phyloP scores from a whole-genome alignment of 1,140 invertebrate species.

The Antheraea mylitta region DNA sequence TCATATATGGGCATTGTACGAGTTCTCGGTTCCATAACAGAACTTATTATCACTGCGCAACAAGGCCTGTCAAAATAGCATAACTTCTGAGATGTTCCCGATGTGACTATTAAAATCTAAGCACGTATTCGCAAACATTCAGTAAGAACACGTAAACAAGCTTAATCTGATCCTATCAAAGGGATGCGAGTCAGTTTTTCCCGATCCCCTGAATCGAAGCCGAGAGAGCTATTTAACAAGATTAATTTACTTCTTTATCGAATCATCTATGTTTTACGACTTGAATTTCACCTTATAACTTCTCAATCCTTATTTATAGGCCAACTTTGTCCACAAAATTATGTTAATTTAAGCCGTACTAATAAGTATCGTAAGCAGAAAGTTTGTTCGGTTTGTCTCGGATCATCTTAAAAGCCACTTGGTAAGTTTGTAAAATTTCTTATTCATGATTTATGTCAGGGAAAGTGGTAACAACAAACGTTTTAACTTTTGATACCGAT shows the following conservation, averaged over 20 bases:
- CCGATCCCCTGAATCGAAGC: neutral
- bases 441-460: neutral
- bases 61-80: too few relatives aligned
- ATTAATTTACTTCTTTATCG: constrained; percentile 2
- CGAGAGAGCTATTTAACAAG: constrained; percentile 1
- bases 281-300: constrained; percentile 3
- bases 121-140: neutral
- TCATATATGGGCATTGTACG: too few relatives aligned
- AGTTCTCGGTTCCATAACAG: too few relatives aligned
- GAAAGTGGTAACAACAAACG: neutral
- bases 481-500: neutral
- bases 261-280: neutral
- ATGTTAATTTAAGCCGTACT: constrained; percentile 16
- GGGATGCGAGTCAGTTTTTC: neutral
- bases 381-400: constrained; percentile 18
- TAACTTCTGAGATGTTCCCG: neutral
- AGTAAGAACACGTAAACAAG: neutral
- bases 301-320: constrained; percentile 13
- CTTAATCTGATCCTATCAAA: constrained; percentile 1
- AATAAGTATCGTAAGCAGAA: constrained; percentile 11
- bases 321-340: constrained; percentile 10
- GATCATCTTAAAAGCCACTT: constrained; percentile 23
- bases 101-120: neutral
- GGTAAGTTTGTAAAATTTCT: constrained; percentile 2
- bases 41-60: too few relatives aligned